Percentiles rank a stretch among this genome's conserved stretches.
phyloP scores from a whole-genome alignment of 2,113 vertebrate genomes.

The Cairina moschata region DNA sequence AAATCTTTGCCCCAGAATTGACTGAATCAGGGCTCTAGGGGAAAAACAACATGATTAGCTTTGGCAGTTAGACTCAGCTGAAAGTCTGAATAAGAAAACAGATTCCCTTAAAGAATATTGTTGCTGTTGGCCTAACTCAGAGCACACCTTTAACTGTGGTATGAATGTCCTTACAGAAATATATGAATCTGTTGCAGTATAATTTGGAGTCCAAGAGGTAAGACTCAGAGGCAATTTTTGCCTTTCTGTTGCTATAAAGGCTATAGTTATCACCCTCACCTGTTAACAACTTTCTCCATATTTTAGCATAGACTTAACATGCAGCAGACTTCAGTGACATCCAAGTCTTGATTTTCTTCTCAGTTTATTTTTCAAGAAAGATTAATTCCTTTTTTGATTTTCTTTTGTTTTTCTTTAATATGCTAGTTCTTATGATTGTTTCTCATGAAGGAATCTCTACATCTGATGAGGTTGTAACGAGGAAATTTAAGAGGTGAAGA shows the following conservation, averaged over 20 bases:
- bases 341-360: background rate
- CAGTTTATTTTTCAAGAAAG: background rate
- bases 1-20: constrained; percentile 70
- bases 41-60: constrained; percentile 52
- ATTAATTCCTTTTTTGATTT: background rate
- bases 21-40: constrained; percentile 64
- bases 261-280: background rate
- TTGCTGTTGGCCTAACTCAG: constrained; percentile 3
- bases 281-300: background rate
- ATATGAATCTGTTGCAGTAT: background rate
- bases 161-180: background rate
- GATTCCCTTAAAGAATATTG: background rate
- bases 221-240: background rate
- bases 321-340: background rate
- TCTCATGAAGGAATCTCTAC: background rate
- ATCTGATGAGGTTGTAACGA: background rate
- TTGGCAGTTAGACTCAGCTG: constrained; percentile 50
- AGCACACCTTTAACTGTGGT: background rate
- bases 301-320: background rate
- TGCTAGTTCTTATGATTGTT: background rate
- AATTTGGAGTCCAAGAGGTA: background rate
- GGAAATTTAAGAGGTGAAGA: background rate
- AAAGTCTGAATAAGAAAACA: constrained; percentile 26
- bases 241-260: background rate
- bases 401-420: background rate